Evolutionary conservation across 1,140 invertebrate genomes (phyloP).

Genomic region (Drosophila pandora): DNA sequence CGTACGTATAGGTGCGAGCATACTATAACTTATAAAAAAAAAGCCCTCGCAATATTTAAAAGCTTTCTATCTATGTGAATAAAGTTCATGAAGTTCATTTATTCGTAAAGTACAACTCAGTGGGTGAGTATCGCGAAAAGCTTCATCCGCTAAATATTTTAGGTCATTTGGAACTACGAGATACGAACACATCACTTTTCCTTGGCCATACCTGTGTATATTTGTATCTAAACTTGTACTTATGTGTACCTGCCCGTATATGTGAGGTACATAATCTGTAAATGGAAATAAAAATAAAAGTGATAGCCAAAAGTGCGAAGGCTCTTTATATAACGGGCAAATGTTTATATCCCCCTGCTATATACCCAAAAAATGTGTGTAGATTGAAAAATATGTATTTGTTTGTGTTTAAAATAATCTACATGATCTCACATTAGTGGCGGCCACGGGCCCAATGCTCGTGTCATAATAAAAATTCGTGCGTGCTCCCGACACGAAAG

Average conservation of each 20-base stretch:
- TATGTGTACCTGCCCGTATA: constrained; percentile 14
- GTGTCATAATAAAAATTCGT: constrained; percentile 23
- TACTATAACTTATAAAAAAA: constrained; percentile 35
- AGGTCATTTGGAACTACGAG: constrained; percentile 53
- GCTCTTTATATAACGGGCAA: constrained; percentile 24
- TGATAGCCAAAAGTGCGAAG: constrained; percentile 23
- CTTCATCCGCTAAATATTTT: constrained; percentile 58
- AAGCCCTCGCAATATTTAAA: constrained; percentile 39
- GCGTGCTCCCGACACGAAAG: constrained; percentile 28
- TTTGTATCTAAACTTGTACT: constrained; percentile 35
- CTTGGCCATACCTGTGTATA: constrained; percentile 40
- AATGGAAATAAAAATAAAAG: constrained; percentile 28
- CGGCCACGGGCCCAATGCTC: constrained; percentile 19
- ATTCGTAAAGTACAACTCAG: constrained; percentile 67
- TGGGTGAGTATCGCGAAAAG: constrained; percentile 64
- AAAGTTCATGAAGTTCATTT: constrained; percentile 67
- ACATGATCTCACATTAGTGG: constrained; percentile 44
- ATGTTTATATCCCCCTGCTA: constrained; percentile 23
- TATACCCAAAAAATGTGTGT: constrained; percentile 26
- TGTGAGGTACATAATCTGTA: constrained; percentile 27
- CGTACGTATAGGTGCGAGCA: constrained; percentile 5
- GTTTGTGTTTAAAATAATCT: constrained; percentile 50
- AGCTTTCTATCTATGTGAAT: constrained; percentile 53
- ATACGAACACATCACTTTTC: constrained; percentile 13
- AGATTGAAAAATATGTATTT: constrained; percentile 29